Conservation (phyloP, 2,113 vertebrate species). For the Phrynocephalus versicolor region DNA sequence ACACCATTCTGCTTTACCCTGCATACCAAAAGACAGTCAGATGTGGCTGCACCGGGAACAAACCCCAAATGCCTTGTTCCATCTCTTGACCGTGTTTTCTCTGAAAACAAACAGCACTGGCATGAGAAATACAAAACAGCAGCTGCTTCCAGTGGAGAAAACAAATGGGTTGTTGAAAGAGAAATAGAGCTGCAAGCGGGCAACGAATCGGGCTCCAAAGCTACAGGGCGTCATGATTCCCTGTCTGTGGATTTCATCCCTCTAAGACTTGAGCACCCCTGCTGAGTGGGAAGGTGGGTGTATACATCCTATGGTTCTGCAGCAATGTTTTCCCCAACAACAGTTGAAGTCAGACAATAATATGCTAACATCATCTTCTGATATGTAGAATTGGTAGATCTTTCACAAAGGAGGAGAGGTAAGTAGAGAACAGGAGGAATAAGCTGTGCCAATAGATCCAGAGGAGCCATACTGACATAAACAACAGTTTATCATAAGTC, state of each 20-base stretch:
- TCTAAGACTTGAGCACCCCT: background rate
- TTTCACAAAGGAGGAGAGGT: too few species aligned
- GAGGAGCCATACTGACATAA: too few species aligned
- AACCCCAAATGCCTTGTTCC: background rate
- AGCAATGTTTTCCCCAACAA: background rate
- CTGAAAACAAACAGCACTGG: background rate
- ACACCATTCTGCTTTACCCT: background rate
- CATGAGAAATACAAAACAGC: background rate
- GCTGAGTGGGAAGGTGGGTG: background rate
- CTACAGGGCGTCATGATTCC: too few species aligned
- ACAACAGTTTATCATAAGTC: too few species aligned
- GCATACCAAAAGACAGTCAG: background rate
- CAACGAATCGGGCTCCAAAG: background rate
- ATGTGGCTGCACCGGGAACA: background rate
- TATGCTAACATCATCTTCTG: background rate
- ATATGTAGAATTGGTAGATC: background rate
- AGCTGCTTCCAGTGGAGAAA: background rate
- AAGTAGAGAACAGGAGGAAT: too few species aligned
- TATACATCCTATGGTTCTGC: background rate
- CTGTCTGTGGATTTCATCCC: background rate
- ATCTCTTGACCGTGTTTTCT: background rate
- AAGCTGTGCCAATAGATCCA: too few species aligned
- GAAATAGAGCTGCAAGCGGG: background rate
- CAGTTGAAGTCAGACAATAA: background rate
- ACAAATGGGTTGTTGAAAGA: constrained; percentile 9